These are phyloP conservation scores for Diplodus puntazzo DNA, from an alignment of 2,797 vertebrate species.

Conservation along the genomic window DNA sequence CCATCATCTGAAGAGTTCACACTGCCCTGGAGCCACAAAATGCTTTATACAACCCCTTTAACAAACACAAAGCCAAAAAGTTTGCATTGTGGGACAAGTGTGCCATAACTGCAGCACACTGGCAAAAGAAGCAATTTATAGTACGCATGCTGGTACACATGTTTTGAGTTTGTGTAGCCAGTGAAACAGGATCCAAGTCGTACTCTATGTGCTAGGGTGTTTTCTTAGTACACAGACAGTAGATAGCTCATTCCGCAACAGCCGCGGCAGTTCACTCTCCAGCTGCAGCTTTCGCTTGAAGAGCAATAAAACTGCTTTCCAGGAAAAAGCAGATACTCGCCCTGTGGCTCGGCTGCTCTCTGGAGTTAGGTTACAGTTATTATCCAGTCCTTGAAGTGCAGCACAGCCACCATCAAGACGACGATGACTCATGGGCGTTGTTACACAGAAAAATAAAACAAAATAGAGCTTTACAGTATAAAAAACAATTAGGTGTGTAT, in stretches of 20 bases:
- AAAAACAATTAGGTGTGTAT: not conserved
- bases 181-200: constrained; percentile 20
- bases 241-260: constrained; percentile 44
- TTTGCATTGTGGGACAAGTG: no score
- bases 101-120: not conserved
- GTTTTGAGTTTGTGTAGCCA: constrained; percentile 24
- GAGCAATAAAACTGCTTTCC: constrained; percentile 59
- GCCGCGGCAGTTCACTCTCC: constrained; percentile 25
- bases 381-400: constrained; percentile 16
- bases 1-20: not conserved
- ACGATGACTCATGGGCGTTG: not conserved
- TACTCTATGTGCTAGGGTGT: constrained; percentile 1
- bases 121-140: not conserved
- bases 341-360: constrained; percentile 27
- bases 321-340: constrained; percentile 65
- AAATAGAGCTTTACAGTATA: not conserved
- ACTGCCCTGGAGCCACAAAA: not conserved
- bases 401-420: not conserved
- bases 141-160: not conserved
- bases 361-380: constrained; percentile 57
- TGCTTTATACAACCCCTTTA: not conserved
- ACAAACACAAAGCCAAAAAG: not conserved
- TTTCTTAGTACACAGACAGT: constrained; percentile 49
- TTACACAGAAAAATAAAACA: not conserved
- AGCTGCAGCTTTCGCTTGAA: constrained; percentile 42